These are phyloP conservation scores for Drosophila murphyi DNA, from an alignment of 1,140 invertebrate genomes.

Conservation along the genomic window DNA sequence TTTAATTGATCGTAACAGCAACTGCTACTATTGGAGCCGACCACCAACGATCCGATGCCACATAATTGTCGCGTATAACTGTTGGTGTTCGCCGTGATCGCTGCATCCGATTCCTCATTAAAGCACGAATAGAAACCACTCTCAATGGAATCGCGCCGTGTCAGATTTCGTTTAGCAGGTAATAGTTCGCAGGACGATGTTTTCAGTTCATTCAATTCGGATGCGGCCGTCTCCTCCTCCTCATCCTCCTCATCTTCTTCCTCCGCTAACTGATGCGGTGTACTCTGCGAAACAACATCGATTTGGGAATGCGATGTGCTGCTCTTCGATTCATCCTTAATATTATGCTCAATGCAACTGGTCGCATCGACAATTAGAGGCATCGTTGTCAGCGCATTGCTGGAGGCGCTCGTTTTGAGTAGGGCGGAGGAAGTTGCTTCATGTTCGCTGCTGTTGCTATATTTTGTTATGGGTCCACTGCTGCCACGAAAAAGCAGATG, in stretches of 20 bases:
- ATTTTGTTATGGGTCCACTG: slow-evolving; percentile 59
- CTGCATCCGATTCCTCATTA: slow-evolving; percentile 88
- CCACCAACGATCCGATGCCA: slow-evolving; percentile 57
- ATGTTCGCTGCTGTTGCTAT: slow-evolving; percentile 47
- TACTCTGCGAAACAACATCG: slow-evolving; percentile 35
- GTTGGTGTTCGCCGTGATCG: slow-evolving; percentile 53
- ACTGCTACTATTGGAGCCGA: slow-evolving; percentile 53
- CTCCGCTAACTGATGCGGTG: slow-evolving; percentile 28
- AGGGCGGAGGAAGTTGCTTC: slow-evolving; percentile 33
- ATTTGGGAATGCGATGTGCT: slow-evolving; percentile 22
- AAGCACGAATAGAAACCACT: slow-evolving; percentile 95
- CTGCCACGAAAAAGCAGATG: slow-evolving; percentile 66
- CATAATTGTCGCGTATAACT: slow-evolving; percentile 68
- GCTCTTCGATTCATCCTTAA: slow-evolving; percentile 41
- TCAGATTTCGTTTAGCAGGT: slow-evolving; percentile 84
- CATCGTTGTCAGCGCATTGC: slow-evolving; percentile 49
- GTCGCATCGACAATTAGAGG: slow-evolving; percentile 34
- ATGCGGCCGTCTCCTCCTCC: slow-evolving; percentile 51
- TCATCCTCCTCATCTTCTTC: slow-evolving; percentile 47
- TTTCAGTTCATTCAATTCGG: slow-evolving; percentile 65
- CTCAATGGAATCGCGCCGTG: slow-evolving; percentile 93
- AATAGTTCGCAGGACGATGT: slow-evolving; percentile 59
- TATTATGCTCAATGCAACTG: slow-evolving; percentile 53
- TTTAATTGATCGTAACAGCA: slow-evolving; percentile 80
- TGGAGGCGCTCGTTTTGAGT: slow-evolving; percentile 50